These are phyloP conservation scores for Rhingia campestris DNA, from an alignment of 2,888 invertebrate genomes.

Conservation along the genomic window DNA sequence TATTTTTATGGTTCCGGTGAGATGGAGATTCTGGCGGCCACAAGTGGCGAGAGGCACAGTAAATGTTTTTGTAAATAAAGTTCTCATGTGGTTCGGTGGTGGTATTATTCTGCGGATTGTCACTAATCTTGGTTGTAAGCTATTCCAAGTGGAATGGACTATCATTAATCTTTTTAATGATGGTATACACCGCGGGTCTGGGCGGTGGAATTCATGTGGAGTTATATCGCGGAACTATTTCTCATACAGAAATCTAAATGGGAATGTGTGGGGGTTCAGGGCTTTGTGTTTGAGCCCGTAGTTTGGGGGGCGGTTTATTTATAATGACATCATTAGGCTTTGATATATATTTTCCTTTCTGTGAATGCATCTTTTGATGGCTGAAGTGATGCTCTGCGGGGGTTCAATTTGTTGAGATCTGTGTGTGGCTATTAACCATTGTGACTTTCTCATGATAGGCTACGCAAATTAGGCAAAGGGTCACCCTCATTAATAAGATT, in stretches of 20 bases:
- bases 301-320: neutral
- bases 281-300: neutral
- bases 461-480: no score
- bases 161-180: constrained; percentile 64
- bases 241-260: neutral
- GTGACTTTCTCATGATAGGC: no score
- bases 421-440: no score
- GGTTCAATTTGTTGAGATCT: no score
- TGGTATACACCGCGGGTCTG: neutral
- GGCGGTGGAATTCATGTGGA: constrained; percentile 3
- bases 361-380: neutral
- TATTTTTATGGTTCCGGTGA: neutral
- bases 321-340: neutral
- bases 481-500: no score
- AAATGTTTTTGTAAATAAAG: constrained; percentile 59
- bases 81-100: constrained; percentile 50
- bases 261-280: neutral
- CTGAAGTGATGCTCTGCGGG: no score
- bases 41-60: neutral
- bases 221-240: constrained; percentile 1
- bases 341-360: neutral
- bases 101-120: constrained; percentile 59
- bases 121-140: constrained; percentile 61
- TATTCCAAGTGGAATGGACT: constrained; percentile 40
- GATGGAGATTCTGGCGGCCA: neutral